phyloP scores from a whole-genome alignment of 2,888 invertebrate genomes.

The Alloscopus bannaensis region DNA sequence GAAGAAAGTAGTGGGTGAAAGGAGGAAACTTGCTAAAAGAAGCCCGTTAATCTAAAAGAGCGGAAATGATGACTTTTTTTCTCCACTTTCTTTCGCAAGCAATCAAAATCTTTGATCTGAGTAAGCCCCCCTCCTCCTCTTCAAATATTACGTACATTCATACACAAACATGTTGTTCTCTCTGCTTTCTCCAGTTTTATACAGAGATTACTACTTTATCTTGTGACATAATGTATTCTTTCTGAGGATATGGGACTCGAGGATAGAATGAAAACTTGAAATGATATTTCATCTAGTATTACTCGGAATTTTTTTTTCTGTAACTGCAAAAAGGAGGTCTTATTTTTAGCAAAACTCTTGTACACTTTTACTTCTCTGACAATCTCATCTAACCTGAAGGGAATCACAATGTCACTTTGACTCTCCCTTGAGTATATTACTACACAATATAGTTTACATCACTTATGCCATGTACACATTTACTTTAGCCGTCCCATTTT shows the following conservation, averaged over 20 bases:
- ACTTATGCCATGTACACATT: slow-evolving; percentile 27
- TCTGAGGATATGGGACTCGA: not conserved
- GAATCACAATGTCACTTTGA: slow-evolving; percentile 52
- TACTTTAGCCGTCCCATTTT: not conserved
- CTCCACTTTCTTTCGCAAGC: slow-evolving; percentile 45
- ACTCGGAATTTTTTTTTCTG: too few relatives aligned
- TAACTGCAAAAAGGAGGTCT: slow-evolving; percentile 5
- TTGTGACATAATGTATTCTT: slow-evolving; percentile 12
- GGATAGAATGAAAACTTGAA: slow-evolving; percentile 25
- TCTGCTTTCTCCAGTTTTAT: slow-evolving; percentile 14
- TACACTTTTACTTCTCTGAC: slow-evolving; percentile 41
- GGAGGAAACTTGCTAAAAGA: slow-evolving; percentile 24
- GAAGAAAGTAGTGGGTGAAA: slow-evolving; percentile 14
- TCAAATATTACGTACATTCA: slow-evolving; percentile 34
- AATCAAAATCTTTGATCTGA: slow-evolving; percentile 58
- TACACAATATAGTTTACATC: slow-evolving; percentile 23
- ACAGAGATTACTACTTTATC: too few relatives aligned
- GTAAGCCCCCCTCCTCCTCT: slow-evolving; percentile 33
- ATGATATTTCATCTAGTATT: slow-evolving; percentile 28
- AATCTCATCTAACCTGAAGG: slow-evolving; percentile 49
- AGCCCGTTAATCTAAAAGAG: slow-evolving; percentile 54
- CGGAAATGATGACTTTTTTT: slow-evolving; percentile 60
- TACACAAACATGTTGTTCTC: slow-evolving; percentile 20
- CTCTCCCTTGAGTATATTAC: slow-evolving; percentile 54
- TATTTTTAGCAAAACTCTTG: not conserved